Evolutionary conservation across 1,140 invertebrate species (phyloP), one percentile per base, ranked within the genome.

Genomic region (Drosophila kanapiae): DNA sequence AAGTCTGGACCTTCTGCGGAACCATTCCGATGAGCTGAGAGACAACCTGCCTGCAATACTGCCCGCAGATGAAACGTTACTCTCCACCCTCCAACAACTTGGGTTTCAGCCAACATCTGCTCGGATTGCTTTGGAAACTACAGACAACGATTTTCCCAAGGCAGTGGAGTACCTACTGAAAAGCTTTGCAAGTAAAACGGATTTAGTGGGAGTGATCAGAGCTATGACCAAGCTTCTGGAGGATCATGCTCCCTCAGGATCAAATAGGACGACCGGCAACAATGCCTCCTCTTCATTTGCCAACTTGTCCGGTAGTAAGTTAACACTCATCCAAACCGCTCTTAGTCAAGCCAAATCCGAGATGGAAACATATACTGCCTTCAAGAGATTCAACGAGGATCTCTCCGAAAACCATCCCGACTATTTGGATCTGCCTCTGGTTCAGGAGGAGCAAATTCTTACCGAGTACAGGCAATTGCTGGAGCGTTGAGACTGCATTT

Each of bases 371-470:
- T 80, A 78, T n/a, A 70, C 53, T 69, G 95, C 95, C 1, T 94
- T 94, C 48, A 86, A 94, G 18, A 93, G 95, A 5, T 93, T 96
- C 47, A 92, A 94, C 11, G 93, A 95, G 38, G 94, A 94, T 47
- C 94, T 96, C 16, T 90, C 92, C 0, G 91, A 91, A 3, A 94
- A 94, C 8, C 95, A 95, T 42, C 94, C 95, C 60, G 95, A 95
- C 67, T 94, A 96, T 80, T 91, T 95, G 56, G 94, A 95, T 91
- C 88, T 95, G 10, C 93, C 94, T 0, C 91, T 96, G 5, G 80
- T 91, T 5, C 94, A 95, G 58, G 95, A 96, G 83, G 94, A 95
- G 78, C 91, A 94, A 31, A 94, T 95, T 75, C 93, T 95, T 0
- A 93, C 91, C 11, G 94, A 95, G 80, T 96, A 95, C 88, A 93